These are phyloP conservation scores for Hofmannophila pseudospretella DNA, from an alignment of 2,888 invertebrate genomes.

Conservation along the genomic window DNA sequence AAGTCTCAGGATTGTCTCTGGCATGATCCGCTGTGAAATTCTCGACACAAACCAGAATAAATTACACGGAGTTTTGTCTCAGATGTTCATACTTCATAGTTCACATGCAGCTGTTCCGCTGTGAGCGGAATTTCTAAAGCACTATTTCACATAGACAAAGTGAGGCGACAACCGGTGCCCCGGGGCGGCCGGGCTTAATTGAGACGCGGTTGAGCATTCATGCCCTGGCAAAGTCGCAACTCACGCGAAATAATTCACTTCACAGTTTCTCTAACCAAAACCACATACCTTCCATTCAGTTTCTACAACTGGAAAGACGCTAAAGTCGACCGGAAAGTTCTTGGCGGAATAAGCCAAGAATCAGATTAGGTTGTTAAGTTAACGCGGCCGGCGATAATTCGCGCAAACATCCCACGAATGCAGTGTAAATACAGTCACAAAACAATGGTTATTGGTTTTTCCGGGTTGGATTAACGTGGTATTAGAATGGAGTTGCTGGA, in stretches of 20 bases:
- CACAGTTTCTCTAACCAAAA: conserved; percentile 27
- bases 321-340: conserved; percentile 30
- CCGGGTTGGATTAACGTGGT: conserved; percentile 65
- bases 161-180: conserved; percentile 39
- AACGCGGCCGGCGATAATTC: conserved; percentile 45
- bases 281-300: conserved; percentile 38
- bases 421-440: conserved; percentile 54
- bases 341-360: conserved; percentile 37
- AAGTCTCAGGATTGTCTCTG: conserved; percentile 3
- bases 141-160: conserved; percentile 45
- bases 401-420: conserved; percentile 54
- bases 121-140: conserved; percentile 40
- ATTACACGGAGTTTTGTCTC: conserved; percentile 50
- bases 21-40: conserved; percentile 30
- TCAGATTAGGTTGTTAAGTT: conserved; percentile 54
- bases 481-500: conserved; percentile 44
- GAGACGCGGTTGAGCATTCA: conserved; percentile 45
- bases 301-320: conserved; percentile 17
- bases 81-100: conserved; percentile 40
- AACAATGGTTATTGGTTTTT: conserved; percentile 68
- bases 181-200: conserved; percentile 44
- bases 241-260: conserved; percentile 32
- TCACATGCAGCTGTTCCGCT: conserved; percentile 38
- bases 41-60: conserved; percentile 44
- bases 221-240: conserved; percentile 22